Base-by-base conservation (phyloP, 2,113 vertebrate species). In the Pelvicachromis taeniatus region DNA sequence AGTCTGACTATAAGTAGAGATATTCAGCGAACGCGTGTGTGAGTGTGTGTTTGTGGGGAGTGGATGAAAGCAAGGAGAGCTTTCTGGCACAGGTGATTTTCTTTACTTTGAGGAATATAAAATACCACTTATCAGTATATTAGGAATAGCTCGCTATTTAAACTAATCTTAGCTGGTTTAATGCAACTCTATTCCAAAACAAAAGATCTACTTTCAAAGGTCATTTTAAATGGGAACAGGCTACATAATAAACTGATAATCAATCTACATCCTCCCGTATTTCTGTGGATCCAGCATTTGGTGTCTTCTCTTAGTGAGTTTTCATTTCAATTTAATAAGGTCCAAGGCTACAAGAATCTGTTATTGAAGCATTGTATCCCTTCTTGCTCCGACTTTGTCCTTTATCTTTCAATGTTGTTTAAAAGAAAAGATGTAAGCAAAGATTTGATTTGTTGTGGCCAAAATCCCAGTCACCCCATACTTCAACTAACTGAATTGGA, bases 1-100 rank as follows among this genome's bases (percentile, higher is more conserved):
- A 95, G 96, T 95, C 96, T 84, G 94, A 96, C 97, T 98, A 98
- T 97, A 99, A 97, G 98, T 98, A 98, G 98, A 94, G 92, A 91
- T 84, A 95, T 94, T 91, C 95, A 95, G 91, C 91, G 91, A 59
- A 77, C 54, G 70, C 29, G 77, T 68, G 75, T 82, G 82, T 38
- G 77, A 21, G 80, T 58, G 84, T 73, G 11, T 26, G 40, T 50
- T 9, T 78, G 78, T 7, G 5, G 8, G 70, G 73, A 83, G 78
- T 52, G 80, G 77, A 79, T 54, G 48, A 75, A 82, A 55, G 23
- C 56, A 86, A 53, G 65, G 16, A 86, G 80, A 87, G 54, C 16
- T 75, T 13, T 50, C 68, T 75, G 68, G 68, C 23, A 31, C 16
- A 19, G 42, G 42, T 50, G 45, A 50, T 73, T 73, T 48, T 29